Percentiles rank a stretch among this genome's conserved stretches.
phyloP scores from a whole-genome alignment of 2,113 vertebrate genomes.

The Ophthalmolycus amberensis region DNA sequence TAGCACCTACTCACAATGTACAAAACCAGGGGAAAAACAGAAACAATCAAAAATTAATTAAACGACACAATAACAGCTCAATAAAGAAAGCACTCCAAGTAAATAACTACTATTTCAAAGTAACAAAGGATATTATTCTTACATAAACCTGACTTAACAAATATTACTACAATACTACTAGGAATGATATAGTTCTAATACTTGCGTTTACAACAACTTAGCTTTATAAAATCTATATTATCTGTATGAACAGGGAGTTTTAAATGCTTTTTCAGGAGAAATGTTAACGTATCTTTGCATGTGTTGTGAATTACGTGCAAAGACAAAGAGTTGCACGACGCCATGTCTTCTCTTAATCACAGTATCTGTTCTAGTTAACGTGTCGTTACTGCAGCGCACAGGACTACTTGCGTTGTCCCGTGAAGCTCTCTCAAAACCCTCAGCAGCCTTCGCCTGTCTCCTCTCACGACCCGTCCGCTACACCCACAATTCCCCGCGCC shows the following conservation, averaged over 20 bases:
- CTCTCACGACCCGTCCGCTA: conserved; percentile 86
- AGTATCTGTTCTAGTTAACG: not conserved
- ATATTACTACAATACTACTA: not conserved
- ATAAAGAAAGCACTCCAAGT: too few relatives aligned
- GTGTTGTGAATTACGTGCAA: not conserved
- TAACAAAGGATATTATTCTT: not conserved
- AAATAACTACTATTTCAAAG: not conserved
- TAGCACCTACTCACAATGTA: not conserved
- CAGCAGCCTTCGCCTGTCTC: conserved; percentile 72
- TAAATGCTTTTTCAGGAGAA: not conserved
- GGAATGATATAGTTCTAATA: not conserved
- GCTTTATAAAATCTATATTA: not conserved
- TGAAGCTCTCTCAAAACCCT: not conserved
- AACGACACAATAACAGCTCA: not conserved
- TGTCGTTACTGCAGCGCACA: not conserved
- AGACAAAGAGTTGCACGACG: not conserved
- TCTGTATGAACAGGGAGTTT: not conserved
- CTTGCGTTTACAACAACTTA: not conserved
- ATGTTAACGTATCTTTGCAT: not conserved
- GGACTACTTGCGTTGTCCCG: not conserved
- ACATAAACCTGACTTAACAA: not conserved
- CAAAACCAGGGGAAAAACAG: not conserved
- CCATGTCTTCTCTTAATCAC: not conserved
- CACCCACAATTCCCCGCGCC: conserved; percentile 87
- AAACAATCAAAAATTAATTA: not conserved